Conservation (phyloP, 2,888 invertebrate genomes). For the Parnassius apollo region DNA sequence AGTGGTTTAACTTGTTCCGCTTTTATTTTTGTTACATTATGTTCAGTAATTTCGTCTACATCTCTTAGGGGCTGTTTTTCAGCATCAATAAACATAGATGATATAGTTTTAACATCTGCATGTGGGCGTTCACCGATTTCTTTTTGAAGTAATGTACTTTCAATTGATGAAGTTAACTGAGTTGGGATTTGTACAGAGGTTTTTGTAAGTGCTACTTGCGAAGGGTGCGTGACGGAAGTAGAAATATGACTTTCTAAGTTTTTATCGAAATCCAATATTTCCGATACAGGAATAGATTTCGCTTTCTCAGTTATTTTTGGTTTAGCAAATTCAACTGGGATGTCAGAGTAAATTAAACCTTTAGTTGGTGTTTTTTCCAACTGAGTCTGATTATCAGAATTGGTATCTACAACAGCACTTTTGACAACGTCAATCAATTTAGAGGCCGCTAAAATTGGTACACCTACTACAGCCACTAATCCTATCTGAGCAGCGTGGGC, state of each 20-base stretch:
- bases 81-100: constrained; percentile 68
- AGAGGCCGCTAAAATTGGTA: constrained; percentile 86
- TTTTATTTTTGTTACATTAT: constrained; percentile 64
- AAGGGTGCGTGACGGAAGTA: no score
- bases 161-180: constrained; percentile 5
- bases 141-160: constrained; percentile 15
- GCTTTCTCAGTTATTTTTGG: background rate
- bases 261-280: no score
- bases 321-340: background rate
- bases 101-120: constrained; percentile 55
- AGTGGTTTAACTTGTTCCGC: constrained; percentile 50
- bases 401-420: constrained; percentile 40
- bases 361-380: constrained; percentile 18
- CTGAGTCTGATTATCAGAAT: constrained; percentile 7
- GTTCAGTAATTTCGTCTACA: constrained; percentile 75
- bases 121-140: constrained; percentile 24
- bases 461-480: constrained; percentile 86
- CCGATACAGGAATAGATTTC: no score
- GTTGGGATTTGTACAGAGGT: background rate
- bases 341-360: constrained; percentile 18
- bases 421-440: constrained; percentile 84
- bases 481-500: constrained; percentile 89
- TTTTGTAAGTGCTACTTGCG: background rate
- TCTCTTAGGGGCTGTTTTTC: constrained; percentile 69
- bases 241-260: no score